Evolutionary conservation across 2,888 invertebrate genomes (phyloP).

Genomic region (Nomada ruficornis): DNA sequence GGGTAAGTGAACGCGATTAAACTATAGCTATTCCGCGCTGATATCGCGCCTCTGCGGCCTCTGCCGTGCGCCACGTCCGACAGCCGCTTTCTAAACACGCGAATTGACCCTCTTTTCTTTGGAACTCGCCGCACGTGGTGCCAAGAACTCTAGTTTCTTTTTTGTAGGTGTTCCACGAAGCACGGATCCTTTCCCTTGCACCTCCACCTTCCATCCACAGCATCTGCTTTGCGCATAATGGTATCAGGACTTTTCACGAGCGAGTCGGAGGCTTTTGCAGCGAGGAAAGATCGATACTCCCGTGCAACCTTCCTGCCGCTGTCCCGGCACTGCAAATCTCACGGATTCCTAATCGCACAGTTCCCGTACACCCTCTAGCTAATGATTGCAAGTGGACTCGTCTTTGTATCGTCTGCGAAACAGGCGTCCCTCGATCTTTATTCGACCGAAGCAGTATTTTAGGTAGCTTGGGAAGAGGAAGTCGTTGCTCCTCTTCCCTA

Average conservation of each 20-base stretch:
- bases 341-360: neutral
- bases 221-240: neutral
- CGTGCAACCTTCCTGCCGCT: constrained; percentile 5
- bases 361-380: neutral
- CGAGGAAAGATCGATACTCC: constrained; percentile 22
- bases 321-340: neutral
- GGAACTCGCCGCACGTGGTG: constrained; percentile 52
- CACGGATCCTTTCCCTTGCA: neutral
- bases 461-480: neutral
- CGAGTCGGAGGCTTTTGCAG: constrained; percentile 16
- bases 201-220: neutral
- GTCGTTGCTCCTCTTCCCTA: neutral
- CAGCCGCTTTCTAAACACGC: too few species aligned
- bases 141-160: neutral
- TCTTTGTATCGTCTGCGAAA: neutral
- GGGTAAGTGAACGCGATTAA: constrained; percentile 10
- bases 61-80: too few species aligned
- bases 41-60: too few species aligned
- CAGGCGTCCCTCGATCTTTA: neutral
- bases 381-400: neutral
- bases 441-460: neutral
- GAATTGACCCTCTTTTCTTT: too few species aligned
- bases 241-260: neutral
- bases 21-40: too few species aligned
- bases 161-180: neutral